Base-by-base conservation (phyloP, 2,888 invertebrate genomes). In the Rotaria sp. region DNA sequence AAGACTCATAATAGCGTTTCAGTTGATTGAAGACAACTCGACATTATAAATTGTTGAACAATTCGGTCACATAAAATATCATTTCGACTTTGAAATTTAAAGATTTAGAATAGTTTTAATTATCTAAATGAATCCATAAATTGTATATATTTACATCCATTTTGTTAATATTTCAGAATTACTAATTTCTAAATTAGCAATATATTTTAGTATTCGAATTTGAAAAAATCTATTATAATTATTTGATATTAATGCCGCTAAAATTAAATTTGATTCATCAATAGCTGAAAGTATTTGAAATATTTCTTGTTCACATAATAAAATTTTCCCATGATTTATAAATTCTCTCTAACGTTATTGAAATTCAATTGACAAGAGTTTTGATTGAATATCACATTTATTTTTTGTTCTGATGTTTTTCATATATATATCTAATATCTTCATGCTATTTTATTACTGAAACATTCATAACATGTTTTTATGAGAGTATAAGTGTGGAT, bases 401-500 rank as follows among this genome's bases (percentile, higher is more conserved):
- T 96, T 92, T 96, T 96, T 0, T 94, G 94, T 0, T 96, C 96
- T 89, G 95, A 94, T 57, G 95, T 94, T 89, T n/a, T n/a, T n/a
- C n/a, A n/a, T 96, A 96, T 88, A 96, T 94, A 90, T 96, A 94
- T 92, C 96, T 96, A 67, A 96, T 95, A 88, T 96, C 96, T 89
- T 96, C 96, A 90, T 95, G 95, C 89, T 94, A 92, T 89, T 94
- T 92, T 52, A 96, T 91, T 55, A 96, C 91, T 0, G 95, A 95
- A 0, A 96, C 96, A 90, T 95, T 94, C 94, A 84, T 50, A 21
- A 84, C 45, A 45, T 84, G 45, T 84, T 50, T 50, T 26, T 50
- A 30, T 24, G 30, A 24, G 30, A 84, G 50, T 50, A 41, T 50
- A 3, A 11, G 4, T 24, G 45, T n/a, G n/a, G n/a, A n/a, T n/a